Base-by-base conservation (phyloP, 1,140 invertebrate species). In the Drosophila murphyi region DNA sequence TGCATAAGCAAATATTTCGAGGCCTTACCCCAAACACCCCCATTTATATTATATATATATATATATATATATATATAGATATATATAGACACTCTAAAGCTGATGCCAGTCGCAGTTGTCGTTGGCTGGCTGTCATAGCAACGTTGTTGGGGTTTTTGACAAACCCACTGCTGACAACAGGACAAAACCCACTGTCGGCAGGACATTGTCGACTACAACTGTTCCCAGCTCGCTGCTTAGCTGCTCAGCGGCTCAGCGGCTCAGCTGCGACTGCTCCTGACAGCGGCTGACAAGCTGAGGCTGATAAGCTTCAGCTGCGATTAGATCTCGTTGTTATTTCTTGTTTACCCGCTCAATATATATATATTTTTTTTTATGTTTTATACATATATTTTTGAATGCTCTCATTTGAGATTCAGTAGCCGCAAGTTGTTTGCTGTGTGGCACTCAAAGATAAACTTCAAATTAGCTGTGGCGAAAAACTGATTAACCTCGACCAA, bases 1-100 rank as follows among this genome's bases (percentile, higher is more conserved):
- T 89, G 85, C 85, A 89, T 89, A 89, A 89, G 86, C 85, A 89
- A 89, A 89, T 89, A 89, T 78, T 88, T 80, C 62, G 48, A 71
- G 37, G 48, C 60, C 54, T 35, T 57, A 8, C 39, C 56, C 20
- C 28, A 6, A 20, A 67, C 5, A 28, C 39, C 20, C 12, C 20
- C 20, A 20, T 20, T 20, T 20, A 20, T 20, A 20, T 20, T 20
- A 20, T 20, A 20, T 35, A 5, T 50, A 8, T 28, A 52, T 34
- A 10, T 45, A 5, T 50, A 8, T 28, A 52, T 31, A 10, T 45
- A 34, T 1, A 20, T 35, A 5, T 50, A 8, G 28, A 52, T 34
- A 10, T 45, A 28, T 60, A 51, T 34, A 10, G 35, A 34, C 47
- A 34, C 69, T 20, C 20, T 20, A 64, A 68, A 60, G 61, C 48